Evolutionary conservation across 2,797 vertebrate species (phyloP).

Genomic region (Serranus cabrilla): DNA sequence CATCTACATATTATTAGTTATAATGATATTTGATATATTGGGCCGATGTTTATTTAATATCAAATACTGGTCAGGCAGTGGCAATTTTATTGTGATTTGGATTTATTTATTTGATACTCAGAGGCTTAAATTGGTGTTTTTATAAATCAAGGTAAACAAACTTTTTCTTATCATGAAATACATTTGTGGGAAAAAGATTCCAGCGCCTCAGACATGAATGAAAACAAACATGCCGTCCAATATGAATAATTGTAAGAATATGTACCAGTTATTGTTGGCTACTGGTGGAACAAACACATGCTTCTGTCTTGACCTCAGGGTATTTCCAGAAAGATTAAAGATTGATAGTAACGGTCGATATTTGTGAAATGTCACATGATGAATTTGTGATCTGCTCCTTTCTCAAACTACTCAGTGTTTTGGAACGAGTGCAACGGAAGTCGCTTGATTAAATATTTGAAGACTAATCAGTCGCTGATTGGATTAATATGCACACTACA

Average conservation of each 20-base stretch:
- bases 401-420: not conserved
- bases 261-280: no score
- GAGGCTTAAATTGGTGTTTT: not conserved
- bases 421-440: not conserved
- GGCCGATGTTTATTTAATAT: not conserved
- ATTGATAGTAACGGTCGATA: not conserved
- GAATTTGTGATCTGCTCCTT: not conserved
- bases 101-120: not conserved
- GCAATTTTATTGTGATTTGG: not conserved
- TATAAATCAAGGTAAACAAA: not conserved
- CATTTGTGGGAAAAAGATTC: not conserved
- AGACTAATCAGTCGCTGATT: conserved; percentile 24
- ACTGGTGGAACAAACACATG: not conserved
- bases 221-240: no score
- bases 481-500: not conserved
- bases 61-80: not conserved
- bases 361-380: not conserved
- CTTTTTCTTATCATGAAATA: not conserved
- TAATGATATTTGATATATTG: not conserved
- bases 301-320: not conserved
- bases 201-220: not conserved
- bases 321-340: not conserved
- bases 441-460: conserved; percentile 17
- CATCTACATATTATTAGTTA: not conserved
- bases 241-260: no score